A percentile compares a stretch with the other conserved stretches of the same genome.
phyloP scores from a whole-genome alignment of 2,113 vertebrate genomes.

The Alethe diademata region DNA sequence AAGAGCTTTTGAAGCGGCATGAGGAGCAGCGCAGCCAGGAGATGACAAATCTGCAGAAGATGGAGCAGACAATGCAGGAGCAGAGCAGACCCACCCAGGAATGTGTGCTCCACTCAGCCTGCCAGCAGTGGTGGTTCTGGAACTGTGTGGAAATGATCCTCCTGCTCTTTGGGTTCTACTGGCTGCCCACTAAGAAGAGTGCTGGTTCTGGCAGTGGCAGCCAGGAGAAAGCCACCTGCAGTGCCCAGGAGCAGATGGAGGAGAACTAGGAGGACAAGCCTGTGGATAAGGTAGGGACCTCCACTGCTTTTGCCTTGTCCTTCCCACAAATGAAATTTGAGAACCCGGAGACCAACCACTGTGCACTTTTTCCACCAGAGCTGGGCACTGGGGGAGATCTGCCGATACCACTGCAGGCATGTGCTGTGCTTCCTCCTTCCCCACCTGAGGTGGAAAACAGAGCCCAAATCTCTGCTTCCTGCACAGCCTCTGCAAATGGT shows the following conservation, averaged over 20 bases:
- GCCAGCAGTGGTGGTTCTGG: neutral
- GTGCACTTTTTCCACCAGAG: neutral
- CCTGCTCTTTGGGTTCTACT: neutral
- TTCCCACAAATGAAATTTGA: neutral
- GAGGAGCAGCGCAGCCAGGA: neutral
- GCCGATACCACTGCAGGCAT: neutral
- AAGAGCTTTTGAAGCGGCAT: neutral
- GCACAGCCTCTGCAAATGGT: neutral
- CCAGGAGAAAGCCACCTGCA: neutral
- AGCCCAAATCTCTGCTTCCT: neutral
- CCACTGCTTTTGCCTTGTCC: neutral
- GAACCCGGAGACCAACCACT: neutral
- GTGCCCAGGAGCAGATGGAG: neutral
- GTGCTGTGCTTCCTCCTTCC: neutral
- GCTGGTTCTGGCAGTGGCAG: neutral
- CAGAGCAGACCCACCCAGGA: neutral
- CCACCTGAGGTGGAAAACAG: neutral
- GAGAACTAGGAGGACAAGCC: too few species aligned
- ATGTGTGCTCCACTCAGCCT: accelerated
- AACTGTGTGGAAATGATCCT: neutral
- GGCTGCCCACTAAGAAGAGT: neutral
- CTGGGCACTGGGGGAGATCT: neutral
- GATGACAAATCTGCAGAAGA: neutral
- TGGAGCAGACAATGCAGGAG: neutral
- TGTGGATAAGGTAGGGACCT: neutral